These are phyloP conservation scores for Meteorus cinctellus DNA, from an alignment of 2,888 invertebrate genomes.

Conservation along the genomic window DNA sequence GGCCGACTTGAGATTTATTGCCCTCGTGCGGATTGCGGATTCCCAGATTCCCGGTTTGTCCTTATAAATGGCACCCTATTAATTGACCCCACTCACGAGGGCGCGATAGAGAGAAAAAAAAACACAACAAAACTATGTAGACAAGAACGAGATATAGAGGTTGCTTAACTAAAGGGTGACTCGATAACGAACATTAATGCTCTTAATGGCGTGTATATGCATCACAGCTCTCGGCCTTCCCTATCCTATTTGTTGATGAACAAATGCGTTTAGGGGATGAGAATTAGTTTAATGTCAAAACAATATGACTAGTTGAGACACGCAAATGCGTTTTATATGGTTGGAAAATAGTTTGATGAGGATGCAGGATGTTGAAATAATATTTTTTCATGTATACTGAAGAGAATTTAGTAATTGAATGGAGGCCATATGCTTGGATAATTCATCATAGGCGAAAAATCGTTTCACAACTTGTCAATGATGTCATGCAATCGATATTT, in stretches of 20 bases:
- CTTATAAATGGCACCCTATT: constrained; percentile 72
- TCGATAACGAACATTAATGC: constrained; percentile 67
- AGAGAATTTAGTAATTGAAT: constrained; percentile 21
- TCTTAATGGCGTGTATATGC: constrained; percentile 70
- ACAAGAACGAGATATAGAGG: constrained; percentile 25
- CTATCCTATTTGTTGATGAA: constrained; percentile 44
- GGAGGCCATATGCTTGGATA: neutral
- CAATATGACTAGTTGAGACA: constrained; percentile 49
- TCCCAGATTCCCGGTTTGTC: constrained; percentile 72
- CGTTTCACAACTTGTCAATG: no score
- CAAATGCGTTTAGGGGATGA: constrained; percentile 57
- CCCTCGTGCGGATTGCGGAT: constrained; percentile 70
- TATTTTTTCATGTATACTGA: constrained; percentile 14
- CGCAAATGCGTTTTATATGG: constrained; percentile 23
- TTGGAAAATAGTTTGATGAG: constrained; percentile 28
- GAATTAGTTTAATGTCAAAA: constrained; percentile 64
- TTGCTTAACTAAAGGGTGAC: constrained; percentile 31
- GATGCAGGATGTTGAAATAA: constrained; percentile 10
- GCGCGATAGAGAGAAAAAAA: constrained; percentile 43
- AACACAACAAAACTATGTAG: constrained; percentile 24
- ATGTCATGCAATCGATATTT: constrained; percentile 47
- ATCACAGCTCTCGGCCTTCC: constrained; percentile 49
- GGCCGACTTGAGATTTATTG: constrained; percentile 71
- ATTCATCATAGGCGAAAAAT: constrained; percentile 14
- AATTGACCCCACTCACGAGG: constrained; percentile 65